A percentile compares a stretch with the other conserved stretches of the same genome.
These are phyloP conservation scores for Caenorhabditis virilis DNA, from an alignment of 2,888 invertebrate species.

Conservation along the genomic window DNA sequence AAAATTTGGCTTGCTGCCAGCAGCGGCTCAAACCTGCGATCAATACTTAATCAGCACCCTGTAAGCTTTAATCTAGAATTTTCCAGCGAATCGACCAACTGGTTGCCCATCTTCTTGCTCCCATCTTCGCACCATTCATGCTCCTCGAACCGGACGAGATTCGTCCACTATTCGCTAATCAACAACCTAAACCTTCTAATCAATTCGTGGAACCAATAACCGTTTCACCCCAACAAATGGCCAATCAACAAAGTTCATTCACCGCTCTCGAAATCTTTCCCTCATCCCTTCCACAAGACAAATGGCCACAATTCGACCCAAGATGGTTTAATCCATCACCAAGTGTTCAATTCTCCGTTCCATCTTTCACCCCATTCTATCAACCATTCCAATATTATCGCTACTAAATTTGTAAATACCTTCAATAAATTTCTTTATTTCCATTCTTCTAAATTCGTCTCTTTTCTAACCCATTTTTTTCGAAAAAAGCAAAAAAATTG, in stretches of 20 bases:
- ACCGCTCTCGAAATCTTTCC: conserved; percentile 31
- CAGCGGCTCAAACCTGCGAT: not conserved
- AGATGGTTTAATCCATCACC: conserved; percentile 27
- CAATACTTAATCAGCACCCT: not conserved
- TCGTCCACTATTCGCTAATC: conserved; percentile 21
- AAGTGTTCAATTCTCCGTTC: conserved; percentile 21
- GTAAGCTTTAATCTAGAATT: not conserved
- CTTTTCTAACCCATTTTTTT: too few species aligned
- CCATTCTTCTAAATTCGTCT: not conserved
- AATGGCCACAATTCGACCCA: conserved; percentile 32
- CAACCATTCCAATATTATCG: conserved; percentile 32
- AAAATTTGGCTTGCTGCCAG: not conserved
- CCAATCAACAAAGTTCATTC: conserved; percentile 22
- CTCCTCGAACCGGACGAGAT: conserved; percentile 38
- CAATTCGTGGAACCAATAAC: conserved; percentile 17
- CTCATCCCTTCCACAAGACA: conserved; percentile 24
- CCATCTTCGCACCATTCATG: conserved; percentile 38
- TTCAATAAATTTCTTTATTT: not conserved
- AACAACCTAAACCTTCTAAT: conserved; percentile 1
- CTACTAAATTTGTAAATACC: not conserved
- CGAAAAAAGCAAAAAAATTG: not conserved
- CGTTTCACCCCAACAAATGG: conserved; percentile 17
- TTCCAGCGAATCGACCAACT: conserved; percentile 22
- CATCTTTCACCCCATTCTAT: conserved; percentile 28
- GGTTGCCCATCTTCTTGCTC: conserved; percentile 33